Base-by-base conservation (phyloP, 2,888 invertebrate species). In the Xestoiulus laeticollis region DNA sequence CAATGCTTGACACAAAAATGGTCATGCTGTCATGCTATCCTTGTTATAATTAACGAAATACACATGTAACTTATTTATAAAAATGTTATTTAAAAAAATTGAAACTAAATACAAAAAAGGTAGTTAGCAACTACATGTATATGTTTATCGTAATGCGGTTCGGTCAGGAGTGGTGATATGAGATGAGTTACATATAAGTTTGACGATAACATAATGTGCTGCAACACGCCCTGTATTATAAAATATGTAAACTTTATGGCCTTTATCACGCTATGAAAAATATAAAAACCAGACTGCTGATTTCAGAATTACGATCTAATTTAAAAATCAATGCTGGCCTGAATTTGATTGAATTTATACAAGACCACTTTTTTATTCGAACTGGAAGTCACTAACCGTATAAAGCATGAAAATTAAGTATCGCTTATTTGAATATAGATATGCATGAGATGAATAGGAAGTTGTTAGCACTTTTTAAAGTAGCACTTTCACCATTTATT, bases 301-400 rank as follows among this genome's bases (percentile, higher is more conserved):
- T 16, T 14, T 30, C 12, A 30, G 14, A 5, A 68, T 32, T 26
- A 30, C 14, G 26, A 32, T 30, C 78, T 78, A 78, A 78, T 78
- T 30, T 68, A 32, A 78, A 48, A 78, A 78, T 78, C 78, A 78
- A 78, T 78, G 78, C 30, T 78, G 78, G 78, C 78, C 78, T 78
- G 78, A 78, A 30, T 78, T 78, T 78, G 78, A 78, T 32, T 5
- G 78, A 78, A 78, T 78, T 48, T 78, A 68, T 78, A 16, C 78
- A 30, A 30, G 68, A 32, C 78, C 30, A 16, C 78, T 30, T 78
- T 38, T 78, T 78, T 78, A 78, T 78, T 30, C 78, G 14, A 78
- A 78, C 14, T 78, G 78, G 78, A 78, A 78, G 78, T 78, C 78
- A 78, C 78, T 78, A 78, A 78, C 78, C 78, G 78, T 26, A 78